Conservation (phyloP, 2,888 invertebrate species). For the Dasypolia templi region DNA sequence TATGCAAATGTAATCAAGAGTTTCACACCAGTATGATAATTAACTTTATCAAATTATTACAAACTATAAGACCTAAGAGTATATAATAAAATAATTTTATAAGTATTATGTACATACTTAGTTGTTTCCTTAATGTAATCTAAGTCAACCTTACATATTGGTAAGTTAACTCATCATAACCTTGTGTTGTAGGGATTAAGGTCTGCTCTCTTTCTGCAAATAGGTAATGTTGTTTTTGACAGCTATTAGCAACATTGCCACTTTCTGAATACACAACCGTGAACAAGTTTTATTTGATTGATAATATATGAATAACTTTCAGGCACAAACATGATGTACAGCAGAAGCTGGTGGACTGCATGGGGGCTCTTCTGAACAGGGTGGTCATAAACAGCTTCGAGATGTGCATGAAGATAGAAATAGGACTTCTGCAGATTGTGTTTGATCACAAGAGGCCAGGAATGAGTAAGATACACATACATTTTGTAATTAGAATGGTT, state of each 20-base stretch:
- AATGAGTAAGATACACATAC: constrained; percentile 83
- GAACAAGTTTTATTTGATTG: neutral
- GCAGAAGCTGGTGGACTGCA: constrained; percentile 86
- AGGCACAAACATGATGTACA: constrained; percentile 85
- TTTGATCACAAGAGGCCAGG: constrained; percentile 88
- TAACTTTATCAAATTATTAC: too few relatives aligned
- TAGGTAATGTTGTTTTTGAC: neutral
- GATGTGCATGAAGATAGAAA: constrained; percentile 90
- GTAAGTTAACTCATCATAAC: too few relatives aligned
- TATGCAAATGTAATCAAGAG: too few relatives aligned
- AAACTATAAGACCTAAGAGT: too few relatives aligned
- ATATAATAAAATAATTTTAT: too few relatives aligned
- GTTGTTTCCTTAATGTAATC: too few relatives aligned
- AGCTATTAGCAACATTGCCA: neutral
- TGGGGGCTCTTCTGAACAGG: constrained; percentile 86
- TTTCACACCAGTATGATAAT: too few relatives aligned
- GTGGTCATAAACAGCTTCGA: constrained; percentile 86
- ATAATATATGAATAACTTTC: constrained; percentile 19
- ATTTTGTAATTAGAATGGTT: too few relatives aligned
- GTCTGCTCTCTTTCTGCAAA: too few relatives aligned
- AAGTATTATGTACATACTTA: too few relatives aligned
- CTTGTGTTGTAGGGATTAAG: too few relatives aligned
- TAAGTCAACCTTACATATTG: too few relatives aligned
- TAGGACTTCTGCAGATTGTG: constrained; percentile 88
- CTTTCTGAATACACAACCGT: neutral